phyloP scores from a whole-genome alignment of 2,113 vertebrate genomes.

The Oryzias melastigma region DNA sequence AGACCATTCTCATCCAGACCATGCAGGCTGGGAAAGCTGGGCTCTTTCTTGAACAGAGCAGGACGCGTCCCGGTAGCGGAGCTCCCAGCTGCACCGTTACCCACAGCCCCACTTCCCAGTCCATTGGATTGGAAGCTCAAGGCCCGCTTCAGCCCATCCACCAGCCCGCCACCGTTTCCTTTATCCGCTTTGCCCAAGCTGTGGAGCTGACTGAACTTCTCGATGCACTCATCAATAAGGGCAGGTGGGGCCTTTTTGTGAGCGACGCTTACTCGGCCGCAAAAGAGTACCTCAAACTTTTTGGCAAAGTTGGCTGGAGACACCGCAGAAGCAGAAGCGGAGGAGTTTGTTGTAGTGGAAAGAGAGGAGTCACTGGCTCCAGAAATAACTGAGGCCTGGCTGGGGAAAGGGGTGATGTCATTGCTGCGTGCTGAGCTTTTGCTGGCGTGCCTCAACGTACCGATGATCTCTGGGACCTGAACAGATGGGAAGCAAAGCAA shows the following conservation, averaged over 20 bases:
- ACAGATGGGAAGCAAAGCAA: conserved; percentile 6
- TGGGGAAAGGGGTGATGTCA: conserved; percentile 63
- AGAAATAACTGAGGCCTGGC: conserved; percentile 54
- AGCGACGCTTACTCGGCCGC: conserved; percentile 89
- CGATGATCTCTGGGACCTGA: conserved; percentile 96
- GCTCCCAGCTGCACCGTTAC: conserved; percentile 66
- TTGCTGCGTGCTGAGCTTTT: conserved; percentile 89
- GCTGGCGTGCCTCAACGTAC: conserved; percentile 90
- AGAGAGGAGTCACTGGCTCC: conserved; percentile 65
- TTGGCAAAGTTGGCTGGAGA: conserved; percentile 88
- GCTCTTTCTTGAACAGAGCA: conserved; percentile 81
- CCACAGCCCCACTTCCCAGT: conserved; percentile 1
- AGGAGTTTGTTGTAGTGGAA: conserved; percentile 54
- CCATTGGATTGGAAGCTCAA: conserved; percentile 73
- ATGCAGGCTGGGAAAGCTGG: conserved; percentile 81
- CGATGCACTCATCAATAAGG: conserved; percentile 96
- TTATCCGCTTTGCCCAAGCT: conserved; percentile 35
- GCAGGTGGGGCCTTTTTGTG: conserved; percentile 94
- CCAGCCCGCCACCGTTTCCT: conserved; percentile 27
- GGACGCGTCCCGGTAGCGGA: conserved; percentile 69
- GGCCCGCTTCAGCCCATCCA: conserved; percentile 49
- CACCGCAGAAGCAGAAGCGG: conserved; percentile 43
- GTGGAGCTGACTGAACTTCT: conserved; percentile 87
- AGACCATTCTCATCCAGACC: conserved; percentile 88
- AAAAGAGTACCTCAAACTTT: conserved; percentile 96